Evolutionary conservation across 1,140 invertebrate genomes (phyloP).

Genomic region (Meloidogyne chitwoodi): DNA sequence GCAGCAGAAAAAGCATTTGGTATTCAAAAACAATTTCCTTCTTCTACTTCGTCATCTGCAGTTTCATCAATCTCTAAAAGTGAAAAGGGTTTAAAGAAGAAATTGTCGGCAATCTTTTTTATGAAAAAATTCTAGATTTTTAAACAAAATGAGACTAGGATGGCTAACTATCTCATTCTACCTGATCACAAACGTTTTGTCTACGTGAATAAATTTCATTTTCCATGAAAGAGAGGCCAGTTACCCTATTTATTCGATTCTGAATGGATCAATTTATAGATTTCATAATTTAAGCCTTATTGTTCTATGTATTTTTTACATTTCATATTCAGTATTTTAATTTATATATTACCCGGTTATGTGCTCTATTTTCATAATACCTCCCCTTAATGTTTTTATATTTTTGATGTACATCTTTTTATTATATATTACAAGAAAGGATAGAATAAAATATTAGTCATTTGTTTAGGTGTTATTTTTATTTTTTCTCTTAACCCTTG

Average conservation of each 20-base stretch:
- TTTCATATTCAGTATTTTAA: not conserved
- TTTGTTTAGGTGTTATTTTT: no score
- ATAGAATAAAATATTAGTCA: no score
- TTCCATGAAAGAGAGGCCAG: no score
- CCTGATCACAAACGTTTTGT: no score
- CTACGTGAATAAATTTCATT: no score
- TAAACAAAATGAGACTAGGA: no score
- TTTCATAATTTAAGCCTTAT: no score
- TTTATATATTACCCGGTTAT: not conserved
- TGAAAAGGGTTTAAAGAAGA: not conserved
- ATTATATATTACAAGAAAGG: no score
- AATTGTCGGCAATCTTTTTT: not conserved
- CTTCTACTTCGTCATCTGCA: not conserved
- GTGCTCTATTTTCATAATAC: not conserved
- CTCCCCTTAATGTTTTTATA: not conserved
- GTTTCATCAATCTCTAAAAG: not conserved
- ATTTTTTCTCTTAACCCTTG: no score
- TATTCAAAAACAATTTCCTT: not conserved
- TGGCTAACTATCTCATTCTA: no score
- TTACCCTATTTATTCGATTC: no score
- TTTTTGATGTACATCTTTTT: not conserved
- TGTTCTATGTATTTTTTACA: not conserved
- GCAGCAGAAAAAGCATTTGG: slow-evolving; percentile 6
- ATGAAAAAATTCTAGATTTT: not conserved
- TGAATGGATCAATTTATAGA: no score